These are phyloP conservation scores for Bugulina stolonifera DNA, from an alignment of 2,888 invertebrate species.

Conservation along the genomic window DNA sequence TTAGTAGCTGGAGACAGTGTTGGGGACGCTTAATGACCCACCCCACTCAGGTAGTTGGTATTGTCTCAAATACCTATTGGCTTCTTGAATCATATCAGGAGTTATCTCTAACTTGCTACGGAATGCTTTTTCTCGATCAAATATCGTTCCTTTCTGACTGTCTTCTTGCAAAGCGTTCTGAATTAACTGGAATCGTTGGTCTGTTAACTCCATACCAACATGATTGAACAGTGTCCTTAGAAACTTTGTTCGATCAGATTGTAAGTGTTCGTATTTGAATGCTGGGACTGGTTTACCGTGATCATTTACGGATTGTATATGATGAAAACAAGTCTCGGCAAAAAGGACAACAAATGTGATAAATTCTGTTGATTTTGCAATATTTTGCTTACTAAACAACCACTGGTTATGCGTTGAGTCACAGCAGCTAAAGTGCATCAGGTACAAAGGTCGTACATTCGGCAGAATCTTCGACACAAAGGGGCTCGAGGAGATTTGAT, in stretches of 20 bases:
- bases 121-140: not conserved
- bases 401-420: not conserved
- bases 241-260: not conserved
- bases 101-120: not conserved
- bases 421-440: not conserved
- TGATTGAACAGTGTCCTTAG: not conserved
- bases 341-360: not conserved
- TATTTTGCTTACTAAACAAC: not conserved
- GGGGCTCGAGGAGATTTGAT: not conserved
- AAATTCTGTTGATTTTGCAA: too few species aligned
- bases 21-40: not conserved
- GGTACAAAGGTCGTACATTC: slow-evolving; percentile 28
- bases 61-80: not conserved
- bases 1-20: too few species aligned
- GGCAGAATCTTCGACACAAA: not conserved
- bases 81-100: not conserved
- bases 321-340: not conserved
- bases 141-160: not conserved
- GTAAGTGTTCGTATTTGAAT: not conserved
- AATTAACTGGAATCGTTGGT: not conserved
- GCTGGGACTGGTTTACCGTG: not conserved
- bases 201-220: not conserved
- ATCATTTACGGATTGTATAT: not conserved
- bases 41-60: not conserved
- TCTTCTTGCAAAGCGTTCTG: not conserved